Evolutionary conservation across 2,113 vertebrate species (phyloP), one percentile per base, ranked within the genome.

Genomic region (Hymenochirus boettgeri): DNA sequence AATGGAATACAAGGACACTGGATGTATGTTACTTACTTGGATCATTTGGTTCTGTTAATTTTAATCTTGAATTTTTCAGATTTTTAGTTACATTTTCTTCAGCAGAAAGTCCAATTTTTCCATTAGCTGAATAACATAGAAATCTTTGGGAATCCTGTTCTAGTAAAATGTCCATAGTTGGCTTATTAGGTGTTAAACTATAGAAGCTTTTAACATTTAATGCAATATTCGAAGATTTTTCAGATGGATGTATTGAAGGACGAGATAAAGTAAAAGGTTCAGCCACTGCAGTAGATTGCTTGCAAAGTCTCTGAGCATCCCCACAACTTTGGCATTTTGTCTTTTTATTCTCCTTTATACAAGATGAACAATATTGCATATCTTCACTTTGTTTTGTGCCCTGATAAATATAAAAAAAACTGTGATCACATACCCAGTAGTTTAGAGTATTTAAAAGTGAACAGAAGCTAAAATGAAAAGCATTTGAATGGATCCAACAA

Each of bases 21-120:
- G n/a, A n/a, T n/a, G n/a, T n/a, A n/a, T n/a, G n/a, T n/a, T 75
- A 88, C 94, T 95, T 88, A 98, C 96, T 99, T 75, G 94, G 92
- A 81, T 97, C 94, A 62, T 91, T 94, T 71, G 93, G 79, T 61
- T 93, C 83, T 18, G 85, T 86, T 27, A 84, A 78, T 72, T 77
- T 73, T 56, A 84, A 81, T 73, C 85, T 89, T 73, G 79, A 76
- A 63, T 65, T 88, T 75, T 80, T 86, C 35, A 85, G 73, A 61
- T 76, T 71, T 75, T 89, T 89, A 72, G 83, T 50, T 23, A 76
- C 81, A 83, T 83, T 79, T n/a, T 84, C 74, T 69, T 73, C 84
- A 17, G 75, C 65, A 64, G 82, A 45, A 65, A 86, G 74, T 8
- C 77, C 70, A 63, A 88, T 45, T 77, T 88, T 83, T 59, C 91